Base-by-base conservation (phyloP, 53 echinoderm and acorn worm species). In the Zoroaster sp. region DNA sequence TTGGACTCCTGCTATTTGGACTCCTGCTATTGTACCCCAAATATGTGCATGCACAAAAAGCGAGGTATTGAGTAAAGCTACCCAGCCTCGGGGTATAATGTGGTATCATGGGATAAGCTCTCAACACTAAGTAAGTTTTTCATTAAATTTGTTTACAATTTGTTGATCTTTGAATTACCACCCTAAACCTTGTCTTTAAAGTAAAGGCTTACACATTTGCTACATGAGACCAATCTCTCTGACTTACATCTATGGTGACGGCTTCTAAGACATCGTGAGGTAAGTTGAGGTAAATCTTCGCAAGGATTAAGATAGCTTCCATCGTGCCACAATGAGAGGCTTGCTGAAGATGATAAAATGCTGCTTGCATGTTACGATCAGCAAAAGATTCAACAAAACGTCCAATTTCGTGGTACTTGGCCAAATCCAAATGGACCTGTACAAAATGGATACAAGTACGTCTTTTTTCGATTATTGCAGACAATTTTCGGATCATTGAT, bases 381-480 rank as follows among this genome's bases (percentile, higher is more conserved):
- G 94, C 91, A 35, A 90, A 87, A 18, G 89, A 88, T 5, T 94
- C 89, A 23, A 92, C 90, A n/a, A 97, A 95, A 10, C 98, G 92
- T 0, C 98, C 98, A 21, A 97, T 21, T 88, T 97, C 95, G 32
- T 97, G 98, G 83, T 97, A 97, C 41, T 93, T 92, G 49, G 94
- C 94, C 66, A 97, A 77, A 54, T 97, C 98, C 87, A 95, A 53
- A 66, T 97, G 98, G 43, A 97, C 88, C 98, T 97, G 74, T 11
- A 37, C 67, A 42, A 72, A 72, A 2, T 51, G 21, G 18, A 25
- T 0, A 40, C 7, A 34, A 18, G 35, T 33, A 7, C 41, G n/a
- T 9, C 11, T 52, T n/a, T n/a, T n/a, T n/a, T n/a, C n/a, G n/a
- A n/a, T n/a, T n/a, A n/a, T n/a, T n/a, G n/a, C n/a, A n/a, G n/a